Conservation (phyloP, 2,888 invertebrate genomes). For the Bellardia pandia region DNA sequence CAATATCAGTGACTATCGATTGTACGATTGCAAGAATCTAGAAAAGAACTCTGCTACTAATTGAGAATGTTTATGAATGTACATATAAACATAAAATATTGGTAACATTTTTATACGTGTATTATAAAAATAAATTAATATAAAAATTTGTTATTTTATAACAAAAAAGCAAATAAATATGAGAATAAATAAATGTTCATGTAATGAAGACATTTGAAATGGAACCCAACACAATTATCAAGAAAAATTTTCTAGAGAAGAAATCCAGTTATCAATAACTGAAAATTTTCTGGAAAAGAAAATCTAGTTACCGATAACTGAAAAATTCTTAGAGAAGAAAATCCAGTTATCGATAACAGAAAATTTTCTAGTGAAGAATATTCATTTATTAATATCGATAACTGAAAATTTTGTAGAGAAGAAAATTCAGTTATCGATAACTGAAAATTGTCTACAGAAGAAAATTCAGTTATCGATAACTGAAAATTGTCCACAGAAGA, state of each 20-base stretch:
- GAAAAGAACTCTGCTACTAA: slow-evolving; percentile 13
- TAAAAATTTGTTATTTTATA: not conserved
- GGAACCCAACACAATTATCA: not conserved
- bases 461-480: no score
- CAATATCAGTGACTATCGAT: not conserved
- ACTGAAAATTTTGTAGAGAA: no score
- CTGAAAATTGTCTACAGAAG: no score
- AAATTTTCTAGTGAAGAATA: no score
- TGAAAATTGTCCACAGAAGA: no score
- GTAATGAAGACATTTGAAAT: not conserved
- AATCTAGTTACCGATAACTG: not conserved
- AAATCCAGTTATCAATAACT: not conserved
- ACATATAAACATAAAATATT: slow-evolving; percentile 12
- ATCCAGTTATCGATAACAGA: no score
- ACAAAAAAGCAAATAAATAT: slow-evolving; percentile 15
- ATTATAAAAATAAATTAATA: slow-evolving; percentile 45
- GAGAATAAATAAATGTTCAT: slow-evolving; percentile 14
- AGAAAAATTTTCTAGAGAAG: no score
- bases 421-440: not conserved
- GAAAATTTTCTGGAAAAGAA: not conserved
- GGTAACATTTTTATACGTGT: slow-evolving; percentile 40
- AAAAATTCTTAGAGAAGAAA: no score
- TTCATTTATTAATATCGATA: no score
- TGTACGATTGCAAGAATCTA: slow-evolving; percentile 34
- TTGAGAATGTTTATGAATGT: slow-evolving; percentile 31